A percentile compares a stretch with the other conserved stretches of the same genome.
phyloP scores from a whole-genome alignment of 2,113 vertebrate species.

The Heterocephalus glaber region DNA sequence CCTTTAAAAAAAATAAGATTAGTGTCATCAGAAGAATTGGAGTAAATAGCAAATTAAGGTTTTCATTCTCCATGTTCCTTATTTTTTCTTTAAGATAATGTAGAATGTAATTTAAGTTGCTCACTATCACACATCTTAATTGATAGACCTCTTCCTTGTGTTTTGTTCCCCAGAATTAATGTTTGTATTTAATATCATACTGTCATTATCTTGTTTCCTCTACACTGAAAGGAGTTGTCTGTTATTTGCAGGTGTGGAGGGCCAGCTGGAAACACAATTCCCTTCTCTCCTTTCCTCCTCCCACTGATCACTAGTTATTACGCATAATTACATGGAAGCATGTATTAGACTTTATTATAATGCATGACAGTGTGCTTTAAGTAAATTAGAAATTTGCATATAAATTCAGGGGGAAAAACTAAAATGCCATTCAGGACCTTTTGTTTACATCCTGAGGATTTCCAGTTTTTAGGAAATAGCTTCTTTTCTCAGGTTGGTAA shows the following conservation, averaged over 20 bases:
- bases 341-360: constrained; percentile 83
- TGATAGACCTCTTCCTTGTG: constrained; percentile 81
- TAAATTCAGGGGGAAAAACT: constrained; percentile 69
- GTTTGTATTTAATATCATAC: constrained; percentile 83
- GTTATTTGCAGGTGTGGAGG: constrained; percentile 85
- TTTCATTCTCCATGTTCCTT: constrained; percentile 75
- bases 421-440: constrained; percentile 72
- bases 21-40: constrained; percentile 65
- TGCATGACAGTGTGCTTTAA: constrained; percentile 81
- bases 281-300: constrained; percentile 65
- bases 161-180: constrained; percentile 85
- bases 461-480: constrained; percentile 62
- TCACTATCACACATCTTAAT: constrained; percentile 81
- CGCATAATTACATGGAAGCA: constrained; percentile 83
- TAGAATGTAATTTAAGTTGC: constrained; percentile 78
- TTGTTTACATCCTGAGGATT: constrained; percentile 70
- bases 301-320: constrained; percentile 82
- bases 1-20: constrained; percentile 68
- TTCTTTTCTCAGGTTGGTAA: constrained; percentile 68
- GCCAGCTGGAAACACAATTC: constrained; percentile 80
- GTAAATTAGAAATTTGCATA: constrained; percentile 82
- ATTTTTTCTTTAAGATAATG: constrained; percentile 78
- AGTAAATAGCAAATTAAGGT: constrained; percentile 80
- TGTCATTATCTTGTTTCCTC: constrained; percentile 87
- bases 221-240: constrained; percentile 81